Evolutionary conservation across 2,797 vertebrate genomes (phyloP), one percentile per base, ranked within the genome.

Genomic region (Hypotaenidia philippensis): DNA sequence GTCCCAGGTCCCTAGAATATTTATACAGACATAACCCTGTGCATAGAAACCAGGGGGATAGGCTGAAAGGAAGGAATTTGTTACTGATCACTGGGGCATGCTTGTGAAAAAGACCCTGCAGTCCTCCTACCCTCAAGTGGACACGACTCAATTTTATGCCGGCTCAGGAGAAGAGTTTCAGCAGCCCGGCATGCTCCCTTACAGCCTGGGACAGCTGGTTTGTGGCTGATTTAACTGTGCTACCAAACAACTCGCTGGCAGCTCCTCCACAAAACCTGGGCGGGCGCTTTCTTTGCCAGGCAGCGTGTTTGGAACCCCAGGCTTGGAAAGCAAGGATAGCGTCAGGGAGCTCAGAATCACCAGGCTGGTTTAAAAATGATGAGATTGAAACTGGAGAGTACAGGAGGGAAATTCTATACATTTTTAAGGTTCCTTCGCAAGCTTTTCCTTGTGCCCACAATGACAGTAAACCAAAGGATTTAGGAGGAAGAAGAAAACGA

Each of bases 31-130:
- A 88, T 94, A 88, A 88, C 85, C 55, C 86, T 57, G 53, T 85
- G 41, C 64, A 60, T 75, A 77, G 84, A 90, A 95, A 92, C 72
- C 83, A 3, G 41, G 40, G 85, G 76, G 71, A 96, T 27, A 88
- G 60, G 45, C 78, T 94, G 85, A 95, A 94, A 94, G 77, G 93
- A 81, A 94, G 83, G 49, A 90, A 90, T 93, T 94, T 95, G 82
- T 90, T 94, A 93, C 85, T 4, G 0, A 45, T 93, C 94, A 64
- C 91, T 68, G 78, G 84, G 90, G 81, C 89, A 85, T 85, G 90
- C 50, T 96, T 83, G 64, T 79, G 72, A 83, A 95, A 89, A 97
- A 96, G 71, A 90, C 90, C 69, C 90, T 50, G 71, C 71, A 93
- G 92, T 72, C 76, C 87, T 96, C 82, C 82, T 91, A 64, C 81